Evolutionary conservation across 35 echinoderm and acorn worm species (phyloP).

Genomic region (Nesometra sesokonis): DNA sequence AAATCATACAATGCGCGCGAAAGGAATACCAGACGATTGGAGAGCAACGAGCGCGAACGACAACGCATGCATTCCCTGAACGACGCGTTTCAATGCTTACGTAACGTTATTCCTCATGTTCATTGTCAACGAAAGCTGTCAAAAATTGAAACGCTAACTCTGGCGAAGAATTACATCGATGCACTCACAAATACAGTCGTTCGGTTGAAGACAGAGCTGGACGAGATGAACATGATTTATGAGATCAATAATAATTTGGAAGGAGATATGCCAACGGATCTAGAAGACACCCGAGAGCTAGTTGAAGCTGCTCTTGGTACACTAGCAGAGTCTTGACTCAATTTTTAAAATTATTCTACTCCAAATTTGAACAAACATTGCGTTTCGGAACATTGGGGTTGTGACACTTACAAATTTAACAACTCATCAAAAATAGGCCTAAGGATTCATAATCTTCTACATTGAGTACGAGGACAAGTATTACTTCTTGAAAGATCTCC

Average conservation of each 20-base stretch:
- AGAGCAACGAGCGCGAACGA: constrained; percentile 95
- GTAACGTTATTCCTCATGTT: constrained; percentile 97
- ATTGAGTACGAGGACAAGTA: too few species aligned
- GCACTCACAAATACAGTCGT: constrained; percentile 83
- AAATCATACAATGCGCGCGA: constrained; percentile 77
- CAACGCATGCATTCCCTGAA: constrained; percentile 98
- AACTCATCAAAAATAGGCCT: too few species aligned
- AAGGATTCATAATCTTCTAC: too few species aligned
- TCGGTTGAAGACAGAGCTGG: constrained; percentile 70
- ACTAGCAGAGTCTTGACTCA: not conserved
- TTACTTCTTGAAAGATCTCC: too few species aligned
- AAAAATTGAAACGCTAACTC: constrained; percentile 92
- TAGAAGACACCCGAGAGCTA: not conserved
- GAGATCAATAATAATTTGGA: constrained; percentile 13
- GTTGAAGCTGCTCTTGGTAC: not conserved
- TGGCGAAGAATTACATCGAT: constrained; percentile 90
- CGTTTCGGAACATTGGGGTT: not conserved
- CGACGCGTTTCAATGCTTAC: constrained; percentile 93
- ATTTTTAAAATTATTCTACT: not conserved
- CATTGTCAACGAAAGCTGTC: constrained; percentile 83
- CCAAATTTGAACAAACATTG: not conserved
- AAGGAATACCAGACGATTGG: constrained; percentile 76
- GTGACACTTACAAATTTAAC: not conserved
- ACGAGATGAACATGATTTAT: constrained; percentile 31
- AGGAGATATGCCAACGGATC: not conserved